phyloP scores from a whole-genome alignment of 2,888 invertebrate genomes.

The Neoitamus cyanurus region DNA sequence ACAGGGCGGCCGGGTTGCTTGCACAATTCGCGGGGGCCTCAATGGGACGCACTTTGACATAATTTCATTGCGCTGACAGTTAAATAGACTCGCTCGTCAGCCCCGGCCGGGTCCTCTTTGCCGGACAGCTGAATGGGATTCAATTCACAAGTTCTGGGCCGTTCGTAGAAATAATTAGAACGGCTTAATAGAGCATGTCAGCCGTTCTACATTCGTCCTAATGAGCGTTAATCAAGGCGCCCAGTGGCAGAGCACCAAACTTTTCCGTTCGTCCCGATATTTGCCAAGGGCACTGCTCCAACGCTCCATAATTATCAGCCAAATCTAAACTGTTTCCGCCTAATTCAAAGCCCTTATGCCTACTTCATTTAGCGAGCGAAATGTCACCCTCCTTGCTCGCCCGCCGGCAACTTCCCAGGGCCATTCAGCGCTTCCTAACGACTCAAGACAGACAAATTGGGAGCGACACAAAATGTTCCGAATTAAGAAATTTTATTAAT shows the following conservation, averaged over 20 bases:
- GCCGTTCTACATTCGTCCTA: neutral
- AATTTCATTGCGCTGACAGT: slow-evolving; percentile 29
- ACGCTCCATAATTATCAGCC: slow-evolving; percentile 4
- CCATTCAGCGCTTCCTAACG: slow-evolving; percentile 24
- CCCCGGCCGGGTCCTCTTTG: neutral
- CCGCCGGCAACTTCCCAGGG: neutral
- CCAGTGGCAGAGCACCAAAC: neutral
- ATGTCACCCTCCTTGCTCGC: neutral
- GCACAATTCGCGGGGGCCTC: slow-evolving; percentile 25
- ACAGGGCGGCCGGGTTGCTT: neutral
- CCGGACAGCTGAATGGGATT: neutral
- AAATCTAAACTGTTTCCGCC: slow-evolving; percentile 17
- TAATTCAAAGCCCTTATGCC: slow-evolving; percentile 12
- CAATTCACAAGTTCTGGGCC: neutral
- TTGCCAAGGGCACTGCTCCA: neutral
- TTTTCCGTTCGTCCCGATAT: neutral
- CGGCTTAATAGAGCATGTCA: neutral
- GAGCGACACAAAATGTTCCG: slow-evolving; percentile 50
- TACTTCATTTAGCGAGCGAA: slow-evolving; percentile 22
- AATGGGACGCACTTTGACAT: slow-evolving; percentile 22
- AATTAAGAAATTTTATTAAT: slow-evolving; percentile 53
- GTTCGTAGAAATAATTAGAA: neutral
- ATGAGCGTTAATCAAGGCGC: slow-evolving; percentile 26
- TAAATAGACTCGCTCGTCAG: slow-evolving; percentile 30
- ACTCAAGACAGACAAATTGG: slow-evolving; percentile 51